Evolutionary conservation across 2,888 invertebrate genomes (phyloP).

Genomic region (Chrysopilus asiliformis): DNA sequence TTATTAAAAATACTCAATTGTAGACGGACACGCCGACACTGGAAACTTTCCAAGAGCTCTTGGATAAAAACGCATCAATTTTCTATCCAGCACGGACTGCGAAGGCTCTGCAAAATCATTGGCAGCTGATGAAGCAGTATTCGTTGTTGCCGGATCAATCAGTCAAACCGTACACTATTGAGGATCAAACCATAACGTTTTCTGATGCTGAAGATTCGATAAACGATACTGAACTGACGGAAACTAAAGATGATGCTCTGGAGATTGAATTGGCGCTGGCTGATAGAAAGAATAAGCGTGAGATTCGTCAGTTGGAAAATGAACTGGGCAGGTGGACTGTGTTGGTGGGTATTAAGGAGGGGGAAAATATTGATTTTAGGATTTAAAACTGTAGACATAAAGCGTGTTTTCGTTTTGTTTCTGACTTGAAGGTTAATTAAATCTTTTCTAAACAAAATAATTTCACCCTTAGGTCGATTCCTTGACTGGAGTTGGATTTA

Average conservation of each 20-base stretch:
- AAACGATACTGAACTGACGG: constrained; percentile 65
- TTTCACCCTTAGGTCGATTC: too few relatives aligned
- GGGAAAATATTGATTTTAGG: too few relatives aligned
- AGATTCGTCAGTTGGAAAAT: constrained; percentile 78
- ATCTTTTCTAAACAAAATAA: too few relatives aligned
- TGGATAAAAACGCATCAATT: constrained; percentile 67
- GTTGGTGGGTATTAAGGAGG: too few relatives aligned
- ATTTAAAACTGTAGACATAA: too few relatives aligned
- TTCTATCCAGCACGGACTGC: constrained; percentile 84
- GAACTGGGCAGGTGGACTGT: constrained; percentile 86
- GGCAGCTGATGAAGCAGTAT: constrained; percentile 87
- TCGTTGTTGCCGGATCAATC: constrained; percentile 82
- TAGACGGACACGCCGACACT: constrained; percentile 58
- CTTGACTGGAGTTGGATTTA: constrained; percentile 61
- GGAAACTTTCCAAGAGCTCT: constrained; percentile 71
- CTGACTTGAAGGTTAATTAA: too few relatives aligned
- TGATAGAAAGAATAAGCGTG: constrained; percentile 65
- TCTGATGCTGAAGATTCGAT: constrained; percentile 87
- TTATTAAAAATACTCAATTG: constrained; percentile 18
- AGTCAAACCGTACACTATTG: constrained; percentile 47
- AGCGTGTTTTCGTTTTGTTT: too few relatives aligned
- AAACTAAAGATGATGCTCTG: constrained; percentile 66
- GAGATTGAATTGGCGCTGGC: constrained; percentile 64
- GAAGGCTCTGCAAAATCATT: constrained; percentile 72
- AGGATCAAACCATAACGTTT: constrained; percentile 57